A percentile compares a stretch with the other conserved stretches of the same genome.
Evolutionary conservation across 1,140 invertebrate species (phyloP).

Genomic region (Conus ventricosus): DNA sequence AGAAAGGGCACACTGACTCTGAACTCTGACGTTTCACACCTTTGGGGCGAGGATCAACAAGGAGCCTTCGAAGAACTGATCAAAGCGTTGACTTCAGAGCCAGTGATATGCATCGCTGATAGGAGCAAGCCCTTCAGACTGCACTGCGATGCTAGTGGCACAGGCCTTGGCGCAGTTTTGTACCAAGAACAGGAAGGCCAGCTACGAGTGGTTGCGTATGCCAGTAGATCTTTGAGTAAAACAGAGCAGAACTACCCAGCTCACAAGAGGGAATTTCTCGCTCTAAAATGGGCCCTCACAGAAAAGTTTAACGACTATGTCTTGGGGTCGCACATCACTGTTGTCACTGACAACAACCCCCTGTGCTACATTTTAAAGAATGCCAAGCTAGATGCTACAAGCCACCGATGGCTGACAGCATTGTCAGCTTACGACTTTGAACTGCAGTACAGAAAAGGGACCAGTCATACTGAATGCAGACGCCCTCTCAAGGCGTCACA

Average conservation of each 20-base stretch:
- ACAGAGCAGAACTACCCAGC: neutral
- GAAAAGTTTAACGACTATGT: slow-evolving; percentile 46
- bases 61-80: neutral
- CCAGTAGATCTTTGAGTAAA: neutral
- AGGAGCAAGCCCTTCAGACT: neutral
- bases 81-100: neutral
- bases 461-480: slow-evolving; percentile 46
- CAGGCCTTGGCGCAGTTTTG: neutral
- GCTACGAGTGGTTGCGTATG: neutral
- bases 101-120: neutral
- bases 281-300: slow-evolving; percentile 6
- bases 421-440: slow-evolving; percentile 39
- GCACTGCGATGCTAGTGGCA: neutral
- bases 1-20: neutral
- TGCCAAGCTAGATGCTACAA: slow-evolving; percentile 46
- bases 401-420: slow-evolving; percentile 45
- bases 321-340: slow-evolving; percentile 31
- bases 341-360: slow-evolving; percentile 51
- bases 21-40: neutral
- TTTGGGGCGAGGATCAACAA: neutral
- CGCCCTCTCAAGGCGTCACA: slow-evolving; percentile 33
- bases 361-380: slow-evolving; percentile 44
- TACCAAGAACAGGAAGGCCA: neutral
- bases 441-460: slow-evolving; percentile 38
- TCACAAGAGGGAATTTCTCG: no score